Percentiles rank a stretch among this genome's conserved stretches.
These are phyloP conservation scores for Zaprionus kolodkinae DNA, from an alignment of 1,140 invertebrate genomes.

Conservation along the genomic window DNA sequence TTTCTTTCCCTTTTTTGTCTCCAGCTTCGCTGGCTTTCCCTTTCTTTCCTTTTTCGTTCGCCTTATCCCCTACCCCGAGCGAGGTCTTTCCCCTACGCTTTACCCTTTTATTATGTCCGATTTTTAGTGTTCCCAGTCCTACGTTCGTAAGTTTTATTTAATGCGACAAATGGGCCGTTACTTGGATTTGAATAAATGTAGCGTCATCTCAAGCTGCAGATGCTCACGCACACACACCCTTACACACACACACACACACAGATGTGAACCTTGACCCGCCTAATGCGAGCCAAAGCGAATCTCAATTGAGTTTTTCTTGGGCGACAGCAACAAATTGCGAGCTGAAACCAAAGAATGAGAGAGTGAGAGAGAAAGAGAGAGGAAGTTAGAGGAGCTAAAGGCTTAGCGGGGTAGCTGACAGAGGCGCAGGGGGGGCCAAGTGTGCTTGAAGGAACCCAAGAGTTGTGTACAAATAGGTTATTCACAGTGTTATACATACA, in stretches of 20 bases:
- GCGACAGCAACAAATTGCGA: conserved; percentile 34
- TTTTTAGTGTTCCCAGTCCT: conserved; percentile 18
- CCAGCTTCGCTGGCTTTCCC: not conserved
- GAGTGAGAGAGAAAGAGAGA: not conserved
- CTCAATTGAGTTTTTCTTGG: conserved; percentile 46
- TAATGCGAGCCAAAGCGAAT: conserved; percentile 34
- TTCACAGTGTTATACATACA: not conserved
- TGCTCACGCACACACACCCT: conserved; percentile 15
- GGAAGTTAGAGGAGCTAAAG: not conserved
- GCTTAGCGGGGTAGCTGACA: too few species aligned
- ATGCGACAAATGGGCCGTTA: conserved; percentile 78
- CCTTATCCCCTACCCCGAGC: not conserved
- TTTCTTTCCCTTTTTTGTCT: conserved; percentile 66
- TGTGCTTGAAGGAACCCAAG: not conserved
- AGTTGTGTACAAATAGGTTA: not conserved
- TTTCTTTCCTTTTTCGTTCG: not conserved
- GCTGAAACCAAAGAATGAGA: not conserved
- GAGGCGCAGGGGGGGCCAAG: not conserved
- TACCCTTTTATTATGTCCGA: conserved; percentile 32
- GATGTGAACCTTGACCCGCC: conserved; percentile 43
- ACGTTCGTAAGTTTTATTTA: conserved; percentile 71
- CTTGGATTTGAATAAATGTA: conserved; percentile 78
- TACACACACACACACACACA: conserved; percentile 11
- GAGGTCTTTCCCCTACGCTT: conserved; percentile 4
- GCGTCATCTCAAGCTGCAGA: conserved; percentile 37